A percentile compares a stretch with the other conserved stretches of the same genome.
Evolutionary conservation across 2,888 invertebrate species (phyloP).

Genomic region (Perdita meconis): DNA sequence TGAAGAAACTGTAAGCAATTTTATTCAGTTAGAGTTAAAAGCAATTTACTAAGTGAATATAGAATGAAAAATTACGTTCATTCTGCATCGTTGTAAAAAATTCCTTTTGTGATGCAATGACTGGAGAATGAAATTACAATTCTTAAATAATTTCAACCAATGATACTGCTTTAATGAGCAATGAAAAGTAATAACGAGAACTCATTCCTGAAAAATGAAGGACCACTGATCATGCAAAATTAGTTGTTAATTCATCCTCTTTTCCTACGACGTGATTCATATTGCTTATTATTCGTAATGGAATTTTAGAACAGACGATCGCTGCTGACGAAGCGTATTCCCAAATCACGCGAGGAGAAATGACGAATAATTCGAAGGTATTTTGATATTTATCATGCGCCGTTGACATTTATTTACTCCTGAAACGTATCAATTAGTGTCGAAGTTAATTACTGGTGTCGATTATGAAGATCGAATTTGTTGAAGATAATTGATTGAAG

Average conservation of each 20-base stretch:
- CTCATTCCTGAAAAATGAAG: conserved; percentile 7
- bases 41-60: background rate
- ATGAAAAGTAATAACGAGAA: background rate
- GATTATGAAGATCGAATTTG: conserved; percentile 60
- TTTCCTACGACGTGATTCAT: background rate
- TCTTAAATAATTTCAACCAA: background rate
- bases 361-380: conserved; percentile 28
- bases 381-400: conserved; percentile 29
- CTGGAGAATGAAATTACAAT: background rate
- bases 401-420: conserved; percentile 63
- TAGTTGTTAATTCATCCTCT: background rate
- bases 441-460: conserved; percentile 40
- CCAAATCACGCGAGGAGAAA: conserved; percentile 13
- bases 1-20: background rate
- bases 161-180: background rate
- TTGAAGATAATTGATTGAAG: no score
- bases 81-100: background rate
- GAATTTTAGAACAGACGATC: conserved; percentile 43
- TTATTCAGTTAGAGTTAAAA: background rate
- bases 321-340: conserved; percentile 20
- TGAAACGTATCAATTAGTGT: conserved; percentile 70
- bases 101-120: background rate
- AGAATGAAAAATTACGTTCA: background rate
- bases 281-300: conserved; percentile 25
- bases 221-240: background rate